Evolutionary conservation across 1,140 invertebrate species (phyloP).

Genomic region (Drosophila subpulchrella): DNA sequence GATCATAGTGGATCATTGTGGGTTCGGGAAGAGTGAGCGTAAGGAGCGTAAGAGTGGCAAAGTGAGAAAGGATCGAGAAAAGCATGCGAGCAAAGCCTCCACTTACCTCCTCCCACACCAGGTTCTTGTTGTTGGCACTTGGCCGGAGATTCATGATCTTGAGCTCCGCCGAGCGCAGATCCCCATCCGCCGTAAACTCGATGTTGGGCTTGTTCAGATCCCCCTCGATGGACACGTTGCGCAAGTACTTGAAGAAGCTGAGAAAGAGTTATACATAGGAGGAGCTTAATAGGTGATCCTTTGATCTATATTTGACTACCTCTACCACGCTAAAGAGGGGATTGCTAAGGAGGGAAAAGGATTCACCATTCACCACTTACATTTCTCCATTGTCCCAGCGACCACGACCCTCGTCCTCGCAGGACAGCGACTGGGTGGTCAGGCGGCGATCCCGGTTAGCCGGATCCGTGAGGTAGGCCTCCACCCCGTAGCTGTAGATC

Average conservation of each 20-base stretch:
- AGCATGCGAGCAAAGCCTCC: slow-evolving; percentile 44
- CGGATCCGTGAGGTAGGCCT: slow-evolving; percentile 92
- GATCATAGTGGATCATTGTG: slow-evolving; percentile 1
- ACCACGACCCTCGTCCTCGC: slow-evolving; percentile 85
- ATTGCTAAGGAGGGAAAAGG: too few species aligned
- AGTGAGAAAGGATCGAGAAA: background rate
- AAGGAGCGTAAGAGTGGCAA: slow-evolving; percentile 19
- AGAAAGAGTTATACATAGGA: background rate
- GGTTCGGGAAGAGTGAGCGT: slow-evolving; percentile 19
- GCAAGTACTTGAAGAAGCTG: slow-evolving; percentile 90
- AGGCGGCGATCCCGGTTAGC: slow-evolving; percentile 89
- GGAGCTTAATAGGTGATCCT: background rate
- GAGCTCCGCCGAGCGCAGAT: slow-evolving; percentile 93
- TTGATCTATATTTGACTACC: background rate
- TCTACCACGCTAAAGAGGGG: background rate
- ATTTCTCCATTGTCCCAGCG: slow-evolving; percentile 84
- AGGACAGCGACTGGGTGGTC: slow-evolving; percentile 90
- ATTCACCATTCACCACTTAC: slow-evolving; percentile 51
- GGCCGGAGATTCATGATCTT: slow-evolving; percentile 96
- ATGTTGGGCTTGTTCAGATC: slow-evolving; percentile 92
- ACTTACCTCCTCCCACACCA: slow-evolving; percentile 95
- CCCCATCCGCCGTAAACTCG: slow-evolving; percentile 95
- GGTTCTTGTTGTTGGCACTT: slow-evolving; percentile 89
- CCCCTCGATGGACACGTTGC: slow-evolving; percentile 93
- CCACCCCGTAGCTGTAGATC: slow-evolving; percentile 95